Base-by-base conservation (phyloP, 2,113 vertebrate genomes). In the Indicator maculatus region DNA sequence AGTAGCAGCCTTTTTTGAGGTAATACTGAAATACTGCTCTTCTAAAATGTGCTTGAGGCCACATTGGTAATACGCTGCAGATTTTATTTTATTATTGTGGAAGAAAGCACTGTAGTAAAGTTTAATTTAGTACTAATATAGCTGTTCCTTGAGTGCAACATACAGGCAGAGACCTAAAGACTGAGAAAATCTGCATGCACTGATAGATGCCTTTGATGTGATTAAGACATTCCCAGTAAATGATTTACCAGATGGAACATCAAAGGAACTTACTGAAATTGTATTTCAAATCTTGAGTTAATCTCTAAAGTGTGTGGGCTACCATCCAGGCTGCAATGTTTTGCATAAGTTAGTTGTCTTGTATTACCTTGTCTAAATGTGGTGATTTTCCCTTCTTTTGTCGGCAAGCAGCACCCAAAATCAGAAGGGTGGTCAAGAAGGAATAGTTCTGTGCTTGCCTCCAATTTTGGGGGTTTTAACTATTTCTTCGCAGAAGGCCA, bases 201-300 rank as follows among this genome's bases (percentile, higher is more conserved):
- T 83, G 91, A 90, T 87, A 73, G 90, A 60, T 93, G 80, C 61
- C 88, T 96, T 96, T 95, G 95, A 97, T 92, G 91, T 93, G 86
- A 96, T 93, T 92, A 93, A 88, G 88, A 94, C 65, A 24, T 82
- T 93, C 80, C 64, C 67, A 77, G 70, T 94, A 95, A 96, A 95
- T 94, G 86, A 89, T 95, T 95, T 88, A 88, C 86, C 83, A 95
- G 95, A 92, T 93, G 86, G 89, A 64, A 96, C 81, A 92, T 96
- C 90, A 96, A 95, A 96, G 83, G 74, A 79, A 85, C 36, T 86
- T 91, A 63, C 71, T 91, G 67, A 87, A 89, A 77, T 78, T 93
- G 81, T 76, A 80, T 93, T 89, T 90, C 83, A 96, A 88, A 88
- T 64, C 72, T 87, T 89, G 80, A 71, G 66, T 73, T 95, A 79